Evolutionary conservation across 2,888 invertebrate genomes (phyloP), one percentile per base, ranked within the genome.

Genomic region (Drosophila engyochracea): DNA sequence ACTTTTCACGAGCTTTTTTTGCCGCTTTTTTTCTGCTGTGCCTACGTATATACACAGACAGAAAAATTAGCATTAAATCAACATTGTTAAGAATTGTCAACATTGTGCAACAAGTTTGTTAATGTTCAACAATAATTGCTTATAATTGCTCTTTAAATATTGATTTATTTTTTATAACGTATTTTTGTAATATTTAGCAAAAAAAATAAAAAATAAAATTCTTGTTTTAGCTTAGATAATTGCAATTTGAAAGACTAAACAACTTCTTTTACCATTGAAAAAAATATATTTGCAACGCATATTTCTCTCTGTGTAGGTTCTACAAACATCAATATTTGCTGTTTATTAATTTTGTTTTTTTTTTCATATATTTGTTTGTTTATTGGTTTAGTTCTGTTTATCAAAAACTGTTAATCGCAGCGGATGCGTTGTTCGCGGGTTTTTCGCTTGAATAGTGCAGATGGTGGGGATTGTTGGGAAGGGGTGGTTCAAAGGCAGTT

Each of bases 331-430:
- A 14, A 33, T 41, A 52, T 67, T 16, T 70, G 28, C 41, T 61
- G 22, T 51, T 28, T 62, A 19, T 62, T 25, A 33, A 33, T 52
- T 72, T 69, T 16, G 61, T 37, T 60, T n/a, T 77, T 37, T 60
- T n/a, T 77, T 76, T 85, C 79, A 71, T 84, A 67, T 78, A 82
- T 70, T 59, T 73, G 65, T 82, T 86, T 84, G 85, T 76, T 82
- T 82, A 81, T 62, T 61, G 59, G 72, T 65, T 80, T 57, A 55
- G 74, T 72, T 76, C 57, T 80, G 84, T 84, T 84, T 87, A 87
- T 87, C 87, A 74, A 70, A 69, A 84, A 82, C 72, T 81, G 74
- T 69, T 85, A 85, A 84, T 84, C 85, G 70, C 25, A 66, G 63
- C 53, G 53, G 19, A 37, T 59, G 60, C 39, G 53, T 37, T 31